These are phyloP conservation scores for Thysanoteuthis rhombus DNA, from an alignment of 2,888 invertebrate species.

Conservation along the genomic window DNA sequence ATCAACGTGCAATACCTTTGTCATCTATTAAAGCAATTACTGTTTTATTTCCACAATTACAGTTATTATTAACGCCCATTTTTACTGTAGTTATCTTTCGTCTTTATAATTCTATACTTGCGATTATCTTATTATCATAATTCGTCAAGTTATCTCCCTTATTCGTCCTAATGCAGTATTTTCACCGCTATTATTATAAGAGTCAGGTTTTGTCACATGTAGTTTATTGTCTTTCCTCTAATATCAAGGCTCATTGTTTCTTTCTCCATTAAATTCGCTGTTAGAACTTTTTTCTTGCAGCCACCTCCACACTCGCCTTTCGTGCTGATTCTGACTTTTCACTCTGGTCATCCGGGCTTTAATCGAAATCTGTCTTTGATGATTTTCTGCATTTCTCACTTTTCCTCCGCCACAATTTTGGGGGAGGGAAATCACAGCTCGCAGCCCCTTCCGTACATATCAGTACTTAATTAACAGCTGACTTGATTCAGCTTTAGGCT, in stretches of 20 bases:
- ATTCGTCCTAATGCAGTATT: background rate
- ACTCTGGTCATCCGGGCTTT: background rate
- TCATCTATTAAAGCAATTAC: background rate
- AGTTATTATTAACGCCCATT: background rate
- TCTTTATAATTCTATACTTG: background rate
- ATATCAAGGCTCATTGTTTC: background rate
- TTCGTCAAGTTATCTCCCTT: background rate
- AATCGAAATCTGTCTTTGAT: background rate
- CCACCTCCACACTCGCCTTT: background rate
- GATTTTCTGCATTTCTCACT: background rate
- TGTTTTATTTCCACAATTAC: background rate
- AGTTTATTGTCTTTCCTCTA: background rate
- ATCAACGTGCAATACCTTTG: background rate
- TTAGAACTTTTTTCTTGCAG: background rate
- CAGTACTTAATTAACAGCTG: background rate
- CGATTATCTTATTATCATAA: background rate
- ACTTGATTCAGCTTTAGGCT: background rate
- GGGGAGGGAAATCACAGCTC: background rate
- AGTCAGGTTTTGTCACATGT: background rate
- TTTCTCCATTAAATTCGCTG: background rate
- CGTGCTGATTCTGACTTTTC: background rate
- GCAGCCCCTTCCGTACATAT: background rate
- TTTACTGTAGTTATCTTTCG: background rate
- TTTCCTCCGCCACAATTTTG: background rate
- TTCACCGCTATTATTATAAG: background rate